Base-by-base conservation (phyloP, 1,140 invertebrate genomes). In the Tribolium castaneum region DNA sequence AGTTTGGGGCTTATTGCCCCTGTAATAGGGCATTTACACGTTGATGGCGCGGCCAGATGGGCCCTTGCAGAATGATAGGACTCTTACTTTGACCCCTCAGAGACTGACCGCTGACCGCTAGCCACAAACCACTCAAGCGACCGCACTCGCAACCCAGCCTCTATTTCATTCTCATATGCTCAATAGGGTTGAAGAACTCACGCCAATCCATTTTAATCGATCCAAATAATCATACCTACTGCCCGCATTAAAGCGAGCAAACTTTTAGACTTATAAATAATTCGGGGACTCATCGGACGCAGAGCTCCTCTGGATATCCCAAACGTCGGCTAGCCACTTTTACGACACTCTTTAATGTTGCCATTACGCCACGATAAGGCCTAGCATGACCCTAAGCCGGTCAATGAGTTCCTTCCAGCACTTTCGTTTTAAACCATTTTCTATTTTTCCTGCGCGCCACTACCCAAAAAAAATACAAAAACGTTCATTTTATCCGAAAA, bases 11-110 rank as follows among this genome's bases (percentile, higher is more conserved):
- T 84, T 84, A 83, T 80, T 79, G 81, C 78, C 77, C 30, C 30
- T 76, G 80, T 83, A 84, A 84, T 84, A 80, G 82, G 79, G 76
- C 82, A 83, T 84, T 85, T 83, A 80, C 80, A 84, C 81, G 73
- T 83, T 81, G 82, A 83, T 81, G 49, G 74, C 39, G 62, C 39
- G 30, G 56, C 50, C 66, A 73, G 35, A 59, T 76, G 75, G 62
- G 56, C 75, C 56, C 56, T 70, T 76, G 56, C 51, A 73, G 72
- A 54, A 75, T 75, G 72, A 75, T 75, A 75, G 72, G 72, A 35
- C 50, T 39, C 50, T 49, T 72, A 54, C 49, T 66, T 35, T 54
- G 71, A 73, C 71, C 71, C 71, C 71, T 10, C 13, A 13, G 70
- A 72, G 70, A 51, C 71, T 73, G 71, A 73, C 62, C 62, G 39